Evolutionary conservation across 2,113 vertebrate species (phyloP), one percentile per base, ranked within the genome.

Genomic region (Anoura caudifer): DNA sequence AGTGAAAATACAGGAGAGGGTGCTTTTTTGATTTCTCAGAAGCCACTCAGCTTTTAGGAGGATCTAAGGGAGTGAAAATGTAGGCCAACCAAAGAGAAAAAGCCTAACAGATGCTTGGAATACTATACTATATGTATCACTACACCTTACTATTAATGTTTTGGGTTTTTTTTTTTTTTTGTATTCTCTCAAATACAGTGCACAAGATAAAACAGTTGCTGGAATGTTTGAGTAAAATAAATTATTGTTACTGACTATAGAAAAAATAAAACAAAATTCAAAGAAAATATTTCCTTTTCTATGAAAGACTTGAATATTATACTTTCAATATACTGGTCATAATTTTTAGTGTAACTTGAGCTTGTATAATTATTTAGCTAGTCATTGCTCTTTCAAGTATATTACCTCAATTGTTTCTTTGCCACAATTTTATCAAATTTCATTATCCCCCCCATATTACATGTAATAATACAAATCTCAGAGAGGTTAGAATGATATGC

Each of bases 31-130:
- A 91, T 94, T 87, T 33, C 6, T 72, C 79, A 33, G 38, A 94
- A 97, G 26, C 9, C 73, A 59, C 31, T 36, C 26, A 84, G 38
- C 15, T 94, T 96, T 97, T 38, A 36, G 26, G 56, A 95, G 95
- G 43, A 63, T 79, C 45, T 85, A 70, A 88, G 20, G 63, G 50
- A 84, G 14, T 91, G 8, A 87, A 45, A 69, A 31, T 67, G 7
- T 5, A 1, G 1, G 2, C 10, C 38, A 10, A 16, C 90, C 63
- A 82, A 67, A 45, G 15, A 88, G 24, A 11, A 94, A 81, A 67
- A 7, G 3, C 0, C 1, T 83, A 77, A 86, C 8, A 70, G 22
- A 41, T 61, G 82, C 69, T 81, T 45, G 13, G 7, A 76, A 85
- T 75, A 76, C 65, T 54, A 61, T 91, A 52, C n/a, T 77, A 6